Evolutionary conservation across 2,113 vertebrate species (phyloP).

Genomic region (Acrocephalus arundinaceus): DNA sequence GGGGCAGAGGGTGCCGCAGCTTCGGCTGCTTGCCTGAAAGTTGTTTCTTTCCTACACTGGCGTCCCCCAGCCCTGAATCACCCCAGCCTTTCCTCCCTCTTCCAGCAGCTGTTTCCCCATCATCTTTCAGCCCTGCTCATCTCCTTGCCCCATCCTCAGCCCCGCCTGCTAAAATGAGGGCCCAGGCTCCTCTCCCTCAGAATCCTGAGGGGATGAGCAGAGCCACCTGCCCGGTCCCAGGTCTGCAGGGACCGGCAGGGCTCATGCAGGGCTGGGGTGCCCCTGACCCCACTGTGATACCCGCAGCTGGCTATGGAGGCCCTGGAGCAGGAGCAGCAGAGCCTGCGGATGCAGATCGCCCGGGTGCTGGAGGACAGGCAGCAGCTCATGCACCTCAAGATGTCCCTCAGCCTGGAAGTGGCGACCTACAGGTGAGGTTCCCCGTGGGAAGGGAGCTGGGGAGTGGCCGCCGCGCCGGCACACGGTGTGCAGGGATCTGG

Average conservation of each 20-base stretch:
- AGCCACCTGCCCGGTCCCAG: not conserved
- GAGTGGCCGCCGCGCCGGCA: too few species aligned
- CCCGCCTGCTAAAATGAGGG: rapidly evolving
- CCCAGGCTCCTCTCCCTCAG: not conserved
- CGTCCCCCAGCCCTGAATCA: too few species aligned
- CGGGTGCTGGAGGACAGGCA: constrained; percentile 67
- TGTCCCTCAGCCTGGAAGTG: constrained; percentile 23
- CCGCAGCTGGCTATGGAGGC: constrained; percentile 70
- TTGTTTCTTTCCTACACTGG: not conserved
- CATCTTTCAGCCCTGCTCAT: not conserved
- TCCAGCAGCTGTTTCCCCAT: not conserved
- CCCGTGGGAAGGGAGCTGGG: not conserved
- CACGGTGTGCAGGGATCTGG: too few species aligned
- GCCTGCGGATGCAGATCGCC: constrained; percentile 70
- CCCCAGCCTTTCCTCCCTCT: not conserved
- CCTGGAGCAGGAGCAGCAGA: constrained; percentile 78
- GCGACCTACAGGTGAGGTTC: not conserved
- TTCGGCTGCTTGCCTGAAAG: rapidly evolving
- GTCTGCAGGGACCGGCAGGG: not conserved
- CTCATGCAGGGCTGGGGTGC: not conserved
- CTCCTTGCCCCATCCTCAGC: not conserved
- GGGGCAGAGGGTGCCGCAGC: not conserved
- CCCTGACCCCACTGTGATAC: not conserved
- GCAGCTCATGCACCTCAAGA: constrained; percentile 32
- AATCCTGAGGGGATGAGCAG: not conserved